A percentile compares a stretch with the other conserved stretches of the same genome.
phyloP scores from a whole-genome alignment of 2,888 invertebrate genomes.

The Brachylomia viminalis region DNA sequence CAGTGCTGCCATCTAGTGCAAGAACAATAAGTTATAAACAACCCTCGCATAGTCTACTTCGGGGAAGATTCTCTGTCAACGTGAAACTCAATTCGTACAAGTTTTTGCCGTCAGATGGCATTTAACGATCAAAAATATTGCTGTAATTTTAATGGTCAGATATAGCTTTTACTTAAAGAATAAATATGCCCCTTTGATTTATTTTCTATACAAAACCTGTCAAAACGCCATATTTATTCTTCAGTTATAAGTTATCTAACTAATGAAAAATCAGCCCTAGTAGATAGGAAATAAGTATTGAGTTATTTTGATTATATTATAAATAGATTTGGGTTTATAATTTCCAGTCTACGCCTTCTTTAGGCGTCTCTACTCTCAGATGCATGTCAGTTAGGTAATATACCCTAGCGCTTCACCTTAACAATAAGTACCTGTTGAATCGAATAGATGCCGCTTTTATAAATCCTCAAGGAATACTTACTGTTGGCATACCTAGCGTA shows the following conservation, averaged over 20 bases:
- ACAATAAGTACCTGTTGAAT: neutral
- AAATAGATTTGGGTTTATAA: neutral
- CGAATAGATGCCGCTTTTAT: neutral
- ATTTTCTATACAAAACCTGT: no score
- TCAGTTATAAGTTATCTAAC: no score
- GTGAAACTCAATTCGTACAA: neutral
- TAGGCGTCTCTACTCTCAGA: neutral
- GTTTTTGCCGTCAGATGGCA: slow-evolving; percentile 32
- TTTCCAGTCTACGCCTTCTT: neutral
- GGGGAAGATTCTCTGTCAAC: neutral
- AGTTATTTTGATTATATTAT: neutral
- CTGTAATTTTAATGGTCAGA: no score
- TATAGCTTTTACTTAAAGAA: no score
- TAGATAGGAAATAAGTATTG: no score
- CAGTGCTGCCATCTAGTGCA: slow-evolving; percentile 37
- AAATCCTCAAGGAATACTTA: neutral
- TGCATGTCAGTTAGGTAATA: neutral
- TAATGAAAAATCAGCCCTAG: no score
- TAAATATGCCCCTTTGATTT: no score
- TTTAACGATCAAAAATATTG: neutral
- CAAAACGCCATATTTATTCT: no score
- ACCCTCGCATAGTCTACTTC: accelerated
- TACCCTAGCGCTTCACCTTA: neutral
- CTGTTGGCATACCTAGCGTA: no score
- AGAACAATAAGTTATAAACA: neutral